Evolutionary conservation across 2,888 invertebrate genomes (phyloP).

Genomic region (Eupithecia tripunctaria): DNA sequence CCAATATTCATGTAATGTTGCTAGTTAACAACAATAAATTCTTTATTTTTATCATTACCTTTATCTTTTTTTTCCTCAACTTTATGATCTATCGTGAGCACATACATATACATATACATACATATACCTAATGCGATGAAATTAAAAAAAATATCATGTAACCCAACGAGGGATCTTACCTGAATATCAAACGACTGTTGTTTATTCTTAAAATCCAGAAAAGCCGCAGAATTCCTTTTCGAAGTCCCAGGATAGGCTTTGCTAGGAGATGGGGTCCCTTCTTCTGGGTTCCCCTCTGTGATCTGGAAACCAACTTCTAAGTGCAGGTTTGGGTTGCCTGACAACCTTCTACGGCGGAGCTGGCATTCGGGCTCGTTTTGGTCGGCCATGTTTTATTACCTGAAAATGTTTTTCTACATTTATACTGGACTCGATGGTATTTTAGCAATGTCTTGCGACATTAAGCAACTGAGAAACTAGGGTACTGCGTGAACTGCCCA

Average conservation of each 20-base stretch:
- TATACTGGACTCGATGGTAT: background rate
- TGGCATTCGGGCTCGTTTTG: conserved; percentile 62
- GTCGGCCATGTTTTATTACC: conserved; percentile 59
- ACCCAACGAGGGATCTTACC: conserved; percentile 47
- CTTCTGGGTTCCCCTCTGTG: conserved; percentile 67
- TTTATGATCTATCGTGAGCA: background rate
- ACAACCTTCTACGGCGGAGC: conserved; percentile 70
- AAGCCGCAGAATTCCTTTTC: conserved; percentile 59
- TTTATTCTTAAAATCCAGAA: conserved; percentile 77
- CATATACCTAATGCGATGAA: background rate
- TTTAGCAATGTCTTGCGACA: background rate
- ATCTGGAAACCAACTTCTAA: conserved; percentile 71
- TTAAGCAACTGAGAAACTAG: background rate
- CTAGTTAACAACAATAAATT: too few species aligned
- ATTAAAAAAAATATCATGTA: background rate
- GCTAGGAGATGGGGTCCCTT: conserved; percentile 75
- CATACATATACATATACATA: too few species aligned
- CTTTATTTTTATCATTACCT: too few species aligned
- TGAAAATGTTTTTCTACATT: background rate
- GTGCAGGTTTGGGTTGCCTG: conserved; percentile 68
- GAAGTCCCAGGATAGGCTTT: conserved; percentile 64
- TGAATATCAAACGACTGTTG: conserved; percentile 82
- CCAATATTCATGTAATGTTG: too few species aligned
- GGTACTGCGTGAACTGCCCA: too few species aligned
- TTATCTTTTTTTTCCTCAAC: background rate